Conservation (phyloP, 2,888 invertebrate species). For the Eristalis tenax region DNA sequence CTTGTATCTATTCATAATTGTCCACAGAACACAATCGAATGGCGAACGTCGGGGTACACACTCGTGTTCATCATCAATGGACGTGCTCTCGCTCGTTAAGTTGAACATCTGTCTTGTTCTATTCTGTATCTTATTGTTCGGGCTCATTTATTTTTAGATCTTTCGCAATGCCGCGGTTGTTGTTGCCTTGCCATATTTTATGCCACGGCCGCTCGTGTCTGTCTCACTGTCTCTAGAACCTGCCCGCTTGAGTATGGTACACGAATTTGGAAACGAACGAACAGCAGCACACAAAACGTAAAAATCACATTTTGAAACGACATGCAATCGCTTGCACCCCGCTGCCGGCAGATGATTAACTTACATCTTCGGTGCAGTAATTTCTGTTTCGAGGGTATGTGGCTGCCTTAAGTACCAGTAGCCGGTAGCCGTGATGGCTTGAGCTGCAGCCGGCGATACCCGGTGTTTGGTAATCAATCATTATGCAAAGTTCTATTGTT, state of each 20-base stretch:
- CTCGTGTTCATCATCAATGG: conserved; percentile 30
- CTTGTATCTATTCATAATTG: conserved; percentile 43
- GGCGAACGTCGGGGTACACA: neutral
- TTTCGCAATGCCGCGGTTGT: conserved; percentile 60
- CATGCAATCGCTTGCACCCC: conserved; percentile 25
- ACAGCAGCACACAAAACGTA: neutral
- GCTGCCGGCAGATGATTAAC: conserved; percentile 59
- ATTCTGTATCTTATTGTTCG: conserved; percentile 55
- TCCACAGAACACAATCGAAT: neutral
- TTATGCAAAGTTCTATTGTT: conserved; percentile 68
- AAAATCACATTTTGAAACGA: conserved; percentile 14
- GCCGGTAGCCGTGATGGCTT: neutral
- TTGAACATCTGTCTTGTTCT: conserved; percentile 56
- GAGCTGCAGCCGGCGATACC: neutral
- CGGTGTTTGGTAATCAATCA: conserved; percentile 65
- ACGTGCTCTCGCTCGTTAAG: conserved; percentile 44
- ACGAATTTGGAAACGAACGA: conserved; percentile 6
- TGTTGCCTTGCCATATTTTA: conserved; percentile 52
- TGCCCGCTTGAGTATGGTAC: neutral
- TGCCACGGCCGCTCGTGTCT: conserved; percentile 61
- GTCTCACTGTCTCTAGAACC: conserved; percentile 40
- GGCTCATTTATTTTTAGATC: conserved; percentile 66
- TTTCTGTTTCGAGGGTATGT: conserved; percentile 44
- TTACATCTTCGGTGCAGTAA: conserved; percentile 52
- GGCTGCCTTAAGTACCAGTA: conserved; percentile 37